Percentiles rank a stretch among this genome's conserved stretches.
Conservation (phyloP, 2,888 invertebrate genomes). For the Cephus pulcher region DNA sequence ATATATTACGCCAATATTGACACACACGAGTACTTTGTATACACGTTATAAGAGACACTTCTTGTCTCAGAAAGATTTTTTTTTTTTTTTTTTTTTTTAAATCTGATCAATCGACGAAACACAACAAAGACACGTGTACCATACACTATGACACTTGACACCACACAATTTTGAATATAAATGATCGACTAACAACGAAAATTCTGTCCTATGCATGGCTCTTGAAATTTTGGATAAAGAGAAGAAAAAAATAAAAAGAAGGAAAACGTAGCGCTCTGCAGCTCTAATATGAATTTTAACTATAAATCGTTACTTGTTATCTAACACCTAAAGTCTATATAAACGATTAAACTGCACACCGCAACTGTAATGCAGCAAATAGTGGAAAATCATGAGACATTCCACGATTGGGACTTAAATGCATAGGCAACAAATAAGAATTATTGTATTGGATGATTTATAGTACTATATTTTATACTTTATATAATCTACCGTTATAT, state of each 20-base stretch:
- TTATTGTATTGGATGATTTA: conserved; percentile 52
- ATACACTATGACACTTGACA: background rate
- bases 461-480: conserved; percentile 64
- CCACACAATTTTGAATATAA: conserved; percentile 13
- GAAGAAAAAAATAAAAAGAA: background rate
- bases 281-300: conserved; percentile 57
- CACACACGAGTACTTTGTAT: background rate
- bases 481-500: conserved; percentile 59
- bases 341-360: conserved; percentile 46
- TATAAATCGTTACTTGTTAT: conserved; percentile 57
- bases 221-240: conserved; percentile 21
- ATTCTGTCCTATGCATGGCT: conserved; percentile 52
- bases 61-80: background rate
- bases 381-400: conserved; percentile 63
- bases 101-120: background rate
- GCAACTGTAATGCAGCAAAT: conserved; percentile 56
- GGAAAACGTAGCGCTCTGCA: conserved; percentile 31
- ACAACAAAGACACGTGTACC: conserved; percentile 7
- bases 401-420: conserved; percentile 65
- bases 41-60: background rate
- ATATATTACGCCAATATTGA: conserved; percentile 6
- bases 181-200: conserved; percentile 59
- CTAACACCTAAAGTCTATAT: conserved; percentile 57
- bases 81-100: background rate
- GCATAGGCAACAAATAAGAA: conserved; percentile 59